Conservation (phyloP, 2,113 vertebrate genomes). For the Riparia riparia region DNA sequence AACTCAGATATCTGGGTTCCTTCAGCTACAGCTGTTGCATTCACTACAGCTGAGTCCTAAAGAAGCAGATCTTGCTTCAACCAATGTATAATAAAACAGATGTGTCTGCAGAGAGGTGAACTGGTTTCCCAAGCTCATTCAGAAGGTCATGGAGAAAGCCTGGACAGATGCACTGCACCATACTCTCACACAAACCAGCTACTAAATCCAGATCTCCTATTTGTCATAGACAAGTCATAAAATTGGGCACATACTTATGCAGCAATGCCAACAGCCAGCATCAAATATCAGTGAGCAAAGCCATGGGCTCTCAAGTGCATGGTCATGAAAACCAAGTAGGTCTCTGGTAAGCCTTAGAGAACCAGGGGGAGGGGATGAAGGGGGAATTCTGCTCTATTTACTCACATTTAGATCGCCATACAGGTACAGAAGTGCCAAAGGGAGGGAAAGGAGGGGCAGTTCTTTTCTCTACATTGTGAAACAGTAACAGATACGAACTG, state of each 20-base stretch:
- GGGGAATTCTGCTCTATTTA: not conserved
- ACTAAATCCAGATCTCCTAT: not conserved
- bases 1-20: not conserved
- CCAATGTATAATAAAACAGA: not conserved
- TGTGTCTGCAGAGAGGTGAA: not conserved
- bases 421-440: slow-evolving; percentile 9
- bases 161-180: not conserved
- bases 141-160: not conserved
- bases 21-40: not conserved
- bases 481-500: not conserved
- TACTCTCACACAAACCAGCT: not conserved
- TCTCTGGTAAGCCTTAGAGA: not conserved
- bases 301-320: not conserved
- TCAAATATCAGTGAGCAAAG: not conserved
- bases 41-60: not conserved
- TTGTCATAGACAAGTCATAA: not conserved
- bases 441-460: not conserved
- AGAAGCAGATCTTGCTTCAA: not conserved
- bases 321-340: not conserved
- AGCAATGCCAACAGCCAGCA: not conserved
- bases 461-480: not conserved
- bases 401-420: not conserved
- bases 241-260: not conserved
- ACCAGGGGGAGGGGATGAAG: not conserved
- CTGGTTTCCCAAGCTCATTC: not conserved